Conservation (phyloP, 1,140 invertebrate species). For the Apolygus lucorum region DNA sequence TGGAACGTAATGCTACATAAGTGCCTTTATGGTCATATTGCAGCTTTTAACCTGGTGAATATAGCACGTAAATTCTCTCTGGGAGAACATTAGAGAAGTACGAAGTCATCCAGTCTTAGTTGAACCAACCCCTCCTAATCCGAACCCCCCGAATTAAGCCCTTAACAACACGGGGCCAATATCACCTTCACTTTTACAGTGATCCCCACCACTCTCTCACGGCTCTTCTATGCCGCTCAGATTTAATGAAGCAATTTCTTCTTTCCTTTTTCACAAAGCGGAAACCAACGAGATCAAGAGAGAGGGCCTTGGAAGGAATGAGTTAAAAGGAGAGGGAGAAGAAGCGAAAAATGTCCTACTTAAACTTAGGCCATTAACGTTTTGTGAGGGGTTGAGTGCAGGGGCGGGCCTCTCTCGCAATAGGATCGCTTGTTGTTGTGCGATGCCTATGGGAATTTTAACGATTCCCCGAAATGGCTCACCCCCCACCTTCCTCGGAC, state of each 20-base stretch:
- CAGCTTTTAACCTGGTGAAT: neutral
- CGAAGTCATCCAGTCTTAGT: neutral
- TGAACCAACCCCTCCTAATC: neutral
- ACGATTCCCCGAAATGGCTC: too few relatives aligned
- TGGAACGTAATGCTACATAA: neutral
- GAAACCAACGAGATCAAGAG: too few relatives aligned
- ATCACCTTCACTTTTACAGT: slow-evolving; percentile 1
- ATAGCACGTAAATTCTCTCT: neutral
- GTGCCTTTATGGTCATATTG: neutral
- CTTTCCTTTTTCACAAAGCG: too few relatives aligned
- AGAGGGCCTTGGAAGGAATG: too few relatives aligned
- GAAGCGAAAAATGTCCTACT: neutral
- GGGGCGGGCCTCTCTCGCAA: neutral
- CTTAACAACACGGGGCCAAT: neutral
- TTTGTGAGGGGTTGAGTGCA: neutral
- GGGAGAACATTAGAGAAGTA: neutral
- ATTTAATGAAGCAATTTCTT: neutral
- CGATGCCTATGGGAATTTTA: neutral
- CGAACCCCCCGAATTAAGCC: neutral
- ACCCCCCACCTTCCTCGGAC: too few relatives aligned
- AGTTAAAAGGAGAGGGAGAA: too few relatives aligned
- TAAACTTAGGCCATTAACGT: slow-evolving; percentile 4
- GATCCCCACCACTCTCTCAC: neutral
- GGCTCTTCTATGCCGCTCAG: neutral
- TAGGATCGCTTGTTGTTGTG: neutral